These are phyloP conservation scores for Neomorphus geoffroyi DNA, from an alignment of 2,797 vertebrate species.

Conservation along the genomic window DNA sequence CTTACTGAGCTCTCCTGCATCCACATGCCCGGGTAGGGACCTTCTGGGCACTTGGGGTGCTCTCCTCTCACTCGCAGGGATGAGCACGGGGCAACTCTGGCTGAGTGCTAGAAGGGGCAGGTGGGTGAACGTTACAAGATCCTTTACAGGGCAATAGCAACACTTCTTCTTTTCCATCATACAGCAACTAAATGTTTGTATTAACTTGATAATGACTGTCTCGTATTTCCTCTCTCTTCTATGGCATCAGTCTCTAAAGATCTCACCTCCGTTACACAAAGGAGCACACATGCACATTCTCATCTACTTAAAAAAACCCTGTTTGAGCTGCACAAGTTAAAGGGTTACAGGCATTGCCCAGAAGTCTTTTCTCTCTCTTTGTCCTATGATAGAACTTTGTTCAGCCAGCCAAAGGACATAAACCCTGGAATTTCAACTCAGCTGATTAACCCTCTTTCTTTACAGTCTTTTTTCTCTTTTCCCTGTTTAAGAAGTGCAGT, in stretches of 20 bases:
- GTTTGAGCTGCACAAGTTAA: neutral
- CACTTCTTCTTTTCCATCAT: accelerated
- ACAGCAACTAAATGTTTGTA: neutral
- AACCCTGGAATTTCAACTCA: neutral
- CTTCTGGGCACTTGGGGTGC: accelerated
- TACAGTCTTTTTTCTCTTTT: neutral
- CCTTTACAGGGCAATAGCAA: neutral
- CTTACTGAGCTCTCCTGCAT: neutral
- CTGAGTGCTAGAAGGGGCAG: neutral
- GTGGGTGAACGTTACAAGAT: neutral
- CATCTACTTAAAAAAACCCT: neutral
- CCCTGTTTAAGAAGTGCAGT: neutral
- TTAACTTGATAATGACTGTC: neutral
- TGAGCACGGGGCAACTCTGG: accelerated
- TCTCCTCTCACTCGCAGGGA: accelerated
- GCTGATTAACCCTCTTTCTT: neutral
- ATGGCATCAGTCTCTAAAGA: neutral
- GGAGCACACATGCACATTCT: neutral
- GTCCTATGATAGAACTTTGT: neutral
- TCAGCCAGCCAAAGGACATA: constrained; percentile 3
- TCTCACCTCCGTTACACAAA: neutral
- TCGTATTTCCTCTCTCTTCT: neutral
- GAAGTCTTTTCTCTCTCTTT: neutral
- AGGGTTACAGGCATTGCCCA: neutral
- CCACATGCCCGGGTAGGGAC: neutral